Conservation (phyloP, 1,140 invertebrate species). For the Intoshia linei region DNA sequence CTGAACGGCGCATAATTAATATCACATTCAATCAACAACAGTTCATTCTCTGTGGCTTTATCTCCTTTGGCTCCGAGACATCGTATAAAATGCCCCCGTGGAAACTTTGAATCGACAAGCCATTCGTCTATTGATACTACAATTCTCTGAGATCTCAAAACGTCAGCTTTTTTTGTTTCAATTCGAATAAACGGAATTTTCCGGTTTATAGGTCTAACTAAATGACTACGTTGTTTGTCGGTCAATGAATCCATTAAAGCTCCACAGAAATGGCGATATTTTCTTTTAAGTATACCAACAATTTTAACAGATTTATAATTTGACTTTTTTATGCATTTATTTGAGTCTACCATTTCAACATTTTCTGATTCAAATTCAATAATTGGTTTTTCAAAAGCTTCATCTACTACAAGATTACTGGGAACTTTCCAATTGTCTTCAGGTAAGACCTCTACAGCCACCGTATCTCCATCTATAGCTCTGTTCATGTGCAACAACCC, state of each 20-base stretch:
- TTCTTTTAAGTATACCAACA: slow-evolving; percentile 68
- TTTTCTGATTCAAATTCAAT: slow-evolving; percentile 14
- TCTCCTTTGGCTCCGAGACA: slow-evolving; percentile 28
- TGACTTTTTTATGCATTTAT: slow-evolving; percentile 2
- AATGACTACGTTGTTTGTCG: slow-evolving; percentile 43
- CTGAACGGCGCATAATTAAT: slow-evolving; percentile 74
- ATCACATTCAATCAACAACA: slow-evolving; percentile 68
- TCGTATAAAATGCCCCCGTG: slow-evolving; percentile 25
- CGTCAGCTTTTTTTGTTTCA: slow-evolving; percentile 17
- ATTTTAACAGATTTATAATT: slow-evolving; percentile 43
- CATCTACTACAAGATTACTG: slow-evolving; percentile 35
- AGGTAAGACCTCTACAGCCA: slow-evolving; percentile 58
- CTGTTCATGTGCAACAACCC: slow-evolving; percentile 71
- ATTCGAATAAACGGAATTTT: slow-evolving; percentile 24
- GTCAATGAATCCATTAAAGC: slow-evolving; percentile 45
- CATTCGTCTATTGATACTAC: slow-evolving; percentile 25
- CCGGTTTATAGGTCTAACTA: slow-evolving; percentile 22
- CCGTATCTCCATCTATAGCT: slow-evolving; percentile 70
- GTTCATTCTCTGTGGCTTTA: slow-evolving; percentile 70
- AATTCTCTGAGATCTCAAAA: slow-evolving; percentile 18
- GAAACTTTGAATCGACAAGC: slow-evolving; percentile 22
- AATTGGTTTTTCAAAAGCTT: slow-evolving; percentile 26
- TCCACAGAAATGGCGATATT: slow-evolving; percentile 60
- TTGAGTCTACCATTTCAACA: slow-evolving; percentile 4
- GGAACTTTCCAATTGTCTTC: slow-evolving; percentile 50